Evolutionary conservation across 2,113 vertebrate species (phyloP), one percentile per base, ranked within the genome.

Genomic region (Opisthocomus hoazin): DNA sequence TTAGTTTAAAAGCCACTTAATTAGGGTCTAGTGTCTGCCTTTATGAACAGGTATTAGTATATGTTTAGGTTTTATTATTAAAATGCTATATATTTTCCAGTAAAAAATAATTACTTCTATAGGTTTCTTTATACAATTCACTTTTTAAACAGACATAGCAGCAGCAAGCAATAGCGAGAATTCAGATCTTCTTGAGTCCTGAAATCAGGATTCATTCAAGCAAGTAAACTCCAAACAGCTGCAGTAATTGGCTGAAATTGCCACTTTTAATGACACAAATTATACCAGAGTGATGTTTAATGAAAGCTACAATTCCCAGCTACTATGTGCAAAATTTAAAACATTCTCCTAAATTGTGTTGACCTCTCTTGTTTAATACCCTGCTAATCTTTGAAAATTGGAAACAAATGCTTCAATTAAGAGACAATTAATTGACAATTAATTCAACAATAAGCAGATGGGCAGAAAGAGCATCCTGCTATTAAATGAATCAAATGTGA

Each of bases 201-300:
- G 77, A 32, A 94, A 71, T 91, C 77, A 89, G 94, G 89, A 96
- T 87, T 88, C 21, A 20, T 77, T 96, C 87, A 97, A 95, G 95
- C 94, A 96, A 93, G 92, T 93, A 93, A 96, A 97, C 84, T 74
- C 92, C 83, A 96, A 97, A 95, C 90, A 96, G 92, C 97, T 97
- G 93, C 68, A 91, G 94, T 96, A 97, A 97, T 97, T 95, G 93
- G 84, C 92, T 96, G 94, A 97, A 97, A 97, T 96, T 97, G 84
- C 96, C 96, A 97, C 96, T 96, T 97, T 97, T 97, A 97, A 96
- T 97, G 96, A 96, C 88, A 94, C 95, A 97, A 97, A 97, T 97
- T 94, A 97, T 84, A 96, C 80, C 88, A 71, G 91, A 96, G 87
- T 95, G 96, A 96, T 91, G 92, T 95, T 94, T 97, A 97, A 97